Evolutionary conservation across 2,797 vertebrate species (phyloP), one percentile per base, ranked within the genome.

Genomic region (Pipistrellus pipistrellus): DNA sequence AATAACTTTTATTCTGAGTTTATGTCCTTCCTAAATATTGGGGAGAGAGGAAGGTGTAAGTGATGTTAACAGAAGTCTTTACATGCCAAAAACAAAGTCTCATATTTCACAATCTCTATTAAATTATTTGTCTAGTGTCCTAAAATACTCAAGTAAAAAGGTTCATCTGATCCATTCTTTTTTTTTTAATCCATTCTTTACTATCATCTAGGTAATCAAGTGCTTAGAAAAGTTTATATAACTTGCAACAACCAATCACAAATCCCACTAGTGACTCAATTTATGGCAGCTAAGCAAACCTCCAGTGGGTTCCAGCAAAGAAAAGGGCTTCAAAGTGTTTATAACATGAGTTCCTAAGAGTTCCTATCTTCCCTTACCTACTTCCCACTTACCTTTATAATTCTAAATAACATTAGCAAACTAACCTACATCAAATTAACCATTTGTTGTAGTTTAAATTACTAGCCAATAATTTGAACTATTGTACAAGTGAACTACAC

Each of bases 301-400:
- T 78, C 81, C 62, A 83, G 68, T 53, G 48, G 25, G 18, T 27
- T 88, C 84, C 41, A 80, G 51, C 51, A 93, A 76, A 95, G 64
- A 66, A 83, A 95, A 94, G 41, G 38, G 41, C 38, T 87, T 81
- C 72, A 82, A 76, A 59, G 35, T 88, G 59, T 41, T 71, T 44
- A 32, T 80, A 71, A 91, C 62, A 90, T 51, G 55, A 46, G 69
- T 80, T 62, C 27, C 41, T 69, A 66, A 82, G 71, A 92, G 17
- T 81, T 90, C 35, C 55, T 78, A 35, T 46, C 91, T 94, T 94
- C 78, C 27, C 71, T 87, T 93, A 77, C 21, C 38, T 21, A 81
- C 30, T 92, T 91, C 62, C 48, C 68, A 90, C 66, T 90, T 96
- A 66, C 77, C 85, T 93, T 91, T 85, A 68, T 55, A 46, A 93